These are phyloP conservation scores for Platyrinchus mystaceus DNA, from an alignment of 2,797 vertebrate species.

Conservation along the genomic window DNA sequence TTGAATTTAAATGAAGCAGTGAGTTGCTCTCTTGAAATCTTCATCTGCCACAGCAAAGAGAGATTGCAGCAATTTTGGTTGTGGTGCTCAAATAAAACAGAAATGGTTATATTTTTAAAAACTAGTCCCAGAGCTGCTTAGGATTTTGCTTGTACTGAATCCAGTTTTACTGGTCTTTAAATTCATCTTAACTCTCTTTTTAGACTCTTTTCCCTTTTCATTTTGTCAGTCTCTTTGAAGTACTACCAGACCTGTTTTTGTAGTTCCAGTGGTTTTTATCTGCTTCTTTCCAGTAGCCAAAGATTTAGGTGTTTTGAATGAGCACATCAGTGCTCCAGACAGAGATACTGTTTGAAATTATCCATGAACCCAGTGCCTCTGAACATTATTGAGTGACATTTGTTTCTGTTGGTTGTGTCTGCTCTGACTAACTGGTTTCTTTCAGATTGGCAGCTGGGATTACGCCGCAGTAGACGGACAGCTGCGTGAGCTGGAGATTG, in stretches of 20 bases:
- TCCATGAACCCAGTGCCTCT: conserved; percentile 80
- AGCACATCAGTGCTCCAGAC: conserved; percentile 80
- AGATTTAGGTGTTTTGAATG: conserved; percentile 83
- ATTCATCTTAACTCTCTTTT: conserved; percentile 24
- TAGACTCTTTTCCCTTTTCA: conserved; percentile 10
- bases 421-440: conserved; percentile 82
- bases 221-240: conserved; percentile 72
- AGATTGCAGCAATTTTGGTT: not conserved
- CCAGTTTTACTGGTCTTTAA: conserved; percentile 26
- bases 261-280: conserved; percentile 73
- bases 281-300: conserved; percentile 78
- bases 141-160: not conserved
- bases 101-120: not conserved
- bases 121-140: not conserved
- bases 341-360: conserved; percentile 85
- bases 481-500: conserved; percentile 67
- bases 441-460: conserved; percentile 86
- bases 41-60: not conserved
- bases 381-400: conserved; percentile 82
- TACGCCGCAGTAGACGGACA: conserved; percentile 75
- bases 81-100: not conserved
- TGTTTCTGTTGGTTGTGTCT: conserved; percentile 84
- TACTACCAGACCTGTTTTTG: conserved; percentile 71
- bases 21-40: not conserved
- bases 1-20: not conserved